A percentile compares a stretch with the other conserved stretches of the same genome.
These are phyloP conservation scores for Trissolcus brochymenae DNA, from an alignment of 2,888 invertebrate genomes.

Conservation along the genomic window DNA sequence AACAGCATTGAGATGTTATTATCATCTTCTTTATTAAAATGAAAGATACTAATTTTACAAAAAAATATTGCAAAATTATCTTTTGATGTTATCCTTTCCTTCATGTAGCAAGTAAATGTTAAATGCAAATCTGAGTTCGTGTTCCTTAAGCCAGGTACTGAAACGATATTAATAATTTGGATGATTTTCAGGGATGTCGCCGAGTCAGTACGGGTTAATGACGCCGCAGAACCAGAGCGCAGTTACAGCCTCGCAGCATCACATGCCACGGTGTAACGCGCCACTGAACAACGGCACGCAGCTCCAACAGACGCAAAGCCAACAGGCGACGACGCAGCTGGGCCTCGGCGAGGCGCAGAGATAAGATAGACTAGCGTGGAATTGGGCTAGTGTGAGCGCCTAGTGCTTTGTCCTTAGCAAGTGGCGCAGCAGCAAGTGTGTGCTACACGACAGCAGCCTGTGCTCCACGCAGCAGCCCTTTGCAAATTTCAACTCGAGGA, in stretches of 20 bases:
- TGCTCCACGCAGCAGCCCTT: background rate
- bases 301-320: slow-evolving; percentile 67
- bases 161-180: no score
- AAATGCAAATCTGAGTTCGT: no score
- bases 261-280: slow-evolving; percentile 76
- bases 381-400: slow-evolving; percentile 66
- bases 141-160: no score
- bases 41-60: no score
- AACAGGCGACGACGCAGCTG: slow-evolving; percentile 67
- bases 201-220: slow-evolving; percentile 73
- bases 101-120: no score
- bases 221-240: slow-evolving; percentile 62
- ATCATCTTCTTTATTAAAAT: no score
- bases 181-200: slow-evolving; percentile 73
- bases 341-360: slow-evolving; percentile 75
- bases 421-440: slow-evolving; percentile 23
- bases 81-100: no score
- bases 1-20: no score
- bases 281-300: slow-evolving; percentile 69
- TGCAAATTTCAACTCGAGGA: background rate
- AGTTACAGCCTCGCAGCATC: slow-evolving; percentile 73
- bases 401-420: slow-evolving; percentile 68
- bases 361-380: slow-evolving; percentile 72
- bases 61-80: no score
- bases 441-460: slow-evolving; percentile 7